These are phyloP conservation scores for Mionectes macconnelli DNA, from an alignment of 2,113 vertebrate species.

Conservation along the genomic window DNA sequence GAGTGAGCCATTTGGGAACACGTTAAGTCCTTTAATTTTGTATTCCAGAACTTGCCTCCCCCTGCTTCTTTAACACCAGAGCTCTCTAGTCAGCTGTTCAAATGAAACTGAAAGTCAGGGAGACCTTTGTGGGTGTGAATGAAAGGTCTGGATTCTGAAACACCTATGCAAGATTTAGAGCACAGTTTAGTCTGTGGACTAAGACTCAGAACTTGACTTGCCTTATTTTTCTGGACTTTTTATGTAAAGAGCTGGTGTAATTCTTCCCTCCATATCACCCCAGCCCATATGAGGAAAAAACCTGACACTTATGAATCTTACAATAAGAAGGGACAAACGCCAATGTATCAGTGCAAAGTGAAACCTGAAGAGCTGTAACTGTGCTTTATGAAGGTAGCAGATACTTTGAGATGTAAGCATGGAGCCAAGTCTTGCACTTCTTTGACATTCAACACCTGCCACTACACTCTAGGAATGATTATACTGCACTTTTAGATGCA, in stretches of 20 bases:
- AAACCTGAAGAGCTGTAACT: not conserved
- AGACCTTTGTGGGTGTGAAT: not conserved
- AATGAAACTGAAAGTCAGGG: not conserved
- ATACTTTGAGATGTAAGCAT: not conserved
- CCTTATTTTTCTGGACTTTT: not conserved
- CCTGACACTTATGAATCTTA: not conserved
- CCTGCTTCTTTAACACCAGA: not conserved
- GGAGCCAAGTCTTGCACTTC: not conserved
- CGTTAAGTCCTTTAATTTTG: not conserved
- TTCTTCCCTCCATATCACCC: not conserved
- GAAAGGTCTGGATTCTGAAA: not conserved
- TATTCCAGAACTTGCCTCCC: not conserved
- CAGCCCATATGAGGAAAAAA: not conserved
- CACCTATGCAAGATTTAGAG: not conserved
- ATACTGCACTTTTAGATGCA: not conserved
- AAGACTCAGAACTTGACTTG: not conserved
- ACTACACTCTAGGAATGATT: not conserved
- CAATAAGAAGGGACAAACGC: not conserved
- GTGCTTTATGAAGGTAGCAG: not conserved
- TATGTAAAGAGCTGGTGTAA: not conserved
- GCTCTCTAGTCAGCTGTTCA: not conserved
- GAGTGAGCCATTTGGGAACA: not conserved
- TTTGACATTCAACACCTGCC: not conserved
- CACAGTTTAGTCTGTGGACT: not conserved
- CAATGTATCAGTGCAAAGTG: not conserved